Evolutionary conservation across 2,113 vertebrate genomes (phyloP).

Genomic region (Leiothrix lutea): DNA sequence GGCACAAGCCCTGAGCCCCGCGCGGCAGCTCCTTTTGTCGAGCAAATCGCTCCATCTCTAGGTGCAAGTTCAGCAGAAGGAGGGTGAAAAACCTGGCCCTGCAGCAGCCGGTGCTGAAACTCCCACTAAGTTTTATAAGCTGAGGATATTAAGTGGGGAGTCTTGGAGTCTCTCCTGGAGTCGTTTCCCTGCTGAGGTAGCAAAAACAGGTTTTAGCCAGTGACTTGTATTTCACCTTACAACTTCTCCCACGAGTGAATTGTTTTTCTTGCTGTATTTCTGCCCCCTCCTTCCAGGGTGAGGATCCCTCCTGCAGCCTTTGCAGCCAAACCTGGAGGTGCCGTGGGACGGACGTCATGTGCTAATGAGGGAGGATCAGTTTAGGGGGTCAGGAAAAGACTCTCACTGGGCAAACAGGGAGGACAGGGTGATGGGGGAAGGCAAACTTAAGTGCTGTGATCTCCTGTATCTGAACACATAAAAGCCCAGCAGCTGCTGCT

Average conservation of each 20-base stretch:
- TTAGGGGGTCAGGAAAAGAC: neutral
- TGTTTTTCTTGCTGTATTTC: slow-evolving; percentile 27
- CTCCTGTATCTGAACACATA: neutral
- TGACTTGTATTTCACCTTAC: slow-evolving; percentile 36
- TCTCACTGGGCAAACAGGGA: neutral
- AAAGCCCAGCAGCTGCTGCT: neutral
- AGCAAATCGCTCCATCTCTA: neutral
- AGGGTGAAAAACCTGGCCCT: neutral
- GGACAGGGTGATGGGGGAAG: neutral
- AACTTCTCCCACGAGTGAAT: slow-evolving; percentile 21
- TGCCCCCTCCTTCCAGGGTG: neutral
- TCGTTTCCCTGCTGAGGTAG: slow-evolving; percentile 10
- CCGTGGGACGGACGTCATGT: neutral
- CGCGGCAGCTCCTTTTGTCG: fast-evolving
- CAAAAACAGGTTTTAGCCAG: slow-evolving; percentile 32
- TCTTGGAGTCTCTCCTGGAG: neutral
- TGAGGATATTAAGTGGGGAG: slow-evolving; percentile 9
- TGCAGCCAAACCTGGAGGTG: neutral
- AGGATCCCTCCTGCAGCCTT: neutral
- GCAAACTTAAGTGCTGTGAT: neutral
- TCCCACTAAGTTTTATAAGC: slow-evolving; percentile 16
- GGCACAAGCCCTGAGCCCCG: neutral
- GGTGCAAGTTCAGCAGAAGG: slow-evolving; percentile 44
- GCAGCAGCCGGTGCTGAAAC: neutral
- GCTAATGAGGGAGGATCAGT: neutral